Percentiles rank a stretch among this genome's conserved stretches.
Evolutionary conservation across 2,888 invertebrate species (phyloP).

Genomic region (Thera obeliscata): DNA sequence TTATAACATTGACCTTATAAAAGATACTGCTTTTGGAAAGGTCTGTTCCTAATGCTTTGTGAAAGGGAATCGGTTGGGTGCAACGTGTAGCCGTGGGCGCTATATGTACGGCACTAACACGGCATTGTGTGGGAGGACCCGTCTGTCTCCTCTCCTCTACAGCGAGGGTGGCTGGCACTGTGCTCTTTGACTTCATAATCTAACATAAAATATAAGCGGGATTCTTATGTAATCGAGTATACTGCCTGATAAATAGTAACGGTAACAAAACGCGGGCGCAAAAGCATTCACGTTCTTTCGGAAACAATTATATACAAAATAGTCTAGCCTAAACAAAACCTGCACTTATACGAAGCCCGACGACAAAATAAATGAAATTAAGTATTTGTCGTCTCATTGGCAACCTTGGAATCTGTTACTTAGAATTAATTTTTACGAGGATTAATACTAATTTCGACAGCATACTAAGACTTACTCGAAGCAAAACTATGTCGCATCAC

Average conservation of each 20-base stretch:
- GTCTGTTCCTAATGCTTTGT: slow-evolving; percentile 31
- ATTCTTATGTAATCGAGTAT: background rate
- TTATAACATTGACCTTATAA: slow-evolving; percentile 19
- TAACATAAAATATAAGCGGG: slow-evolving; percentile 33
- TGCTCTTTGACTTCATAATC: slow-evolving; percentile 44
- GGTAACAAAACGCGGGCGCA: too few relatives aligned
- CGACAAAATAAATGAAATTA: too few relatives aligned
- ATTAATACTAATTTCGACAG: background rate
- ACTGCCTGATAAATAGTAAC: too few relatives aligned
- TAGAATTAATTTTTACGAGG: background rate
- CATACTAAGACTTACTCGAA: background rate
- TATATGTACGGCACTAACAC: slow-evolving; percentile 33
- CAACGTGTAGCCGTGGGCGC: slow-evolving; percentile 40
- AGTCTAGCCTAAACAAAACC: slow-evolving; percentile 1
- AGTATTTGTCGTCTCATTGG: too few relatives aligned
- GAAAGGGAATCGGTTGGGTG: slow-evolving; percentile 43
- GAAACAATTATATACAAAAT: background rate
- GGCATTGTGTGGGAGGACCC: slow-evolving; percentile 59
- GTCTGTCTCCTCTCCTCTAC: slow-evolving; percentile 40
- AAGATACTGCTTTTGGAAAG: slow-evolving; percentile 30
- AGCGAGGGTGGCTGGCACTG: slow-evolving; percentile 37
- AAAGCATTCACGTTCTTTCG: too few relatives aligned
- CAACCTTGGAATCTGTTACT: background rate
- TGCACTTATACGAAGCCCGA: background rate
- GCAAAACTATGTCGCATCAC: background rate